Base-by-base conservation (phyloP, 1,140 invertebrate genomes). In the Magallana gigas region DNA sequence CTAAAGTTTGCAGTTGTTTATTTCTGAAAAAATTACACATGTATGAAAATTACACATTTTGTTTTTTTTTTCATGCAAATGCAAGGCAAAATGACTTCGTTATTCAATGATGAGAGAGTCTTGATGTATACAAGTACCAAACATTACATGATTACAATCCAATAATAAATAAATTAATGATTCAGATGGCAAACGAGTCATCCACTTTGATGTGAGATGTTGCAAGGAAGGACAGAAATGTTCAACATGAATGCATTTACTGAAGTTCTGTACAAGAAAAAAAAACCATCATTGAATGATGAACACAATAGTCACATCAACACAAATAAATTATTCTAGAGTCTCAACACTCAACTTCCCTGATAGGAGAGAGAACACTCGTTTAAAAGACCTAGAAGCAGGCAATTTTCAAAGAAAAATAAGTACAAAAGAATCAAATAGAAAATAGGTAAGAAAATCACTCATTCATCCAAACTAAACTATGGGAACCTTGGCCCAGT, bases 231-330 rank as follows among this genome's bases (percentile, higher is more conserved):
- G 68, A 76, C 68, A 76, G 23, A 48, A 23, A 76, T 76, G 68
- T 76, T 76, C 36, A 29, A 76, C 68, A 76, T 76, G 68, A 76
- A 76, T 29, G 68, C 68, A 76, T 76, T 76, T 76, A 48, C 68
- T 76, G 23, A 18, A 76, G 68, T 76, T 29, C 68, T 76, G 68
- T 76, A 76, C 68, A 76, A 76, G 36, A 76, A 76, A 48, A 18
- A 76, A 76, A 76, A 76, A 76, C 60, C 68, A 76, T 76, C 68
- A 76, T 76, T 76, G 68, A 76, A 76, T 76, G 68, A 76, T 76
- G 68, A 76, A 76, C 68, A 76, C 68, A 76, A 36, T 76, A 76
- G 68, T 76, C 68, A 76, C 68, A 36, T 76, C 68, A 76, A 76
- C 68, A 76, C 68, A 76, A 76, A 76, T 76, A 76, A 76, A 76